Conservation (phyloP, 1,140 invertebrate species). For the Whitmania pigra region DNA sequence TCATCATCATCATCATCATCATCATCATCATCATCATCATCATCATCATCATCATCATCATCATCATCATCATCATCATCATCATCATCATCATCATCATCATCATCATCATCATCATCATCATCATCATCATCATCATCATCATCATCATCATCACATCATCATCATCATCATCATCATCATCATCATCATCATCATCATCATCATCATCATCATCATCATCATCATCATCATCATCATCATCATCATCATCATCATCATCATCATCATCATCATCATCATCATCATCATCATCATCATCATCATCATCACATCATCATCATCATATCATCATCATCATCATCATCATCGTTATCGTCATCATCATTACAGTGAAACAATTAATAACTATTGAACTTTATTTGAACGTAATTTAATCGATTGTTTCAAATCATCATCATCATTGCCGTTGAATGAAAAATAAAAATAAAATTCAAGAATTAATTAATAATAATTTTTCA, state of each 20-base stretch:
- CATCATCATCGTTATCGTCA: background rate
- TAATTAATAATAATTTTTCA: too few relatives aligned
- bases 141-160: background rate
- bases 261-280: background rate
- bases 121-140: background rate
- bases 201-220: background rate
- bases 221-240: conserved; percentile 9
- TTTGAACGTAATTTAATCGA: background rate
- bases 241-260: background rate
- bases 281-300: too few relatives aligned
- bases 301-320: background rate
- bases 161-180: too few relatives aligned
- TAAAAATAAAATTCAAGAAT: too few relatives aligned
- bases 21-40: too few relatives aligned
- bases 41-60: too few relatives aligned
- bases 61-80: background rate
- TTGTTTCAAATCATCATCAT: background rate
- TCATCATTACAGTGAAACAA: background rate
- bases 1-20: background rate
- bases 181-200: background rate
- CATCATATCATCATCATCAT: background rate
- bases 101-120: conserved; percentile 7
- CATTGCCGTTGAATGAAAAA: too few relatives aligned
- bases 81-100: background rate
- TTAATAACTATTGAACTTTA: background rate